Conservation (phyloP, 2,113 vertebrate species). For the Anser brachyrhynchus region DNA sequence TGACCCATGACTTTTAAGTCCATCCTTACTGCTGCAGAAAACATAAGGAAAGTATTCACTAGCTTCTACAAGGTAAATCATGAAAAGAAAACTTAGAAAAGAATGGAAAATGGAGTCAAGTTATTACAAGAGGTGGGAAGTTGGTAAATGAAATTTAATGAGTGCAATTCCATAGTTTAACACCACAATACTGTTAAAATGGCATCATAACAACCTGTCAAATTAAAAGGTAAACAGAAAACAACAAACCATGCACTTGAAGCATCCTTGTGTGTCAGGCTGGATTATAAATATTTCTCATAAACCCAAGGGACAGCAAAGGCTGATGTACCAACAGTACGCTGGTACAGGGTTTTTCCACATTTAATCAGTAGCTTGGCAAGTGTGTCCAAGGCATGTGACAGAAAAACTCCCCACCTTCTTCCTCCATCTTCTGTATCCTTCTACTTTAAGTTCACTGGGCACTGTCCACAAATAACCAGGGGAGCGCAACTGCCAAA, state of each 20-base stretch:
- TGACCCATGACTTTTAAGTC: not conserved
- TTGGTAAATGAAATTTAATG: not conserved
- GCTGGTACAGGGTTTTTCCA: not conserved
- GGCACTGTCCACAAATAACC: not conserved
- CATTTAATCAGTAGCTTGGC: not conserved
- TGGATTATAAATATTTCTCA: not conserved
- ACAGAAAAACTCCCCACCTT: not conserved
- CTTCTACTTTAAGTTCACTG: not conserved
- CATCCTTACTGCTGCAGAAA: not conserved
- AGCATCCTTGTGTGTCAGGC: not conserved
- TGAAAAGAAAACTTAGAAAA: not conserved
- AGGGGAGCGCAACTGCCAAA: not conserved
- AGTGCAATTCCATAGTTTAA: not conserved
- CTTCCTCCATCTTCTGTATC: not conserved
- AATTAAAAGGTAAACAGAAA: not conserved
- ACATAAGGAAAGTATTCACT: not conserved
- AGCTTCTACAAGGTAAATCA: not conserved
- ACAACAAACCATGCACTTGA: not conserved
- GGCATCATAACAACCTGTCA: not conserved
- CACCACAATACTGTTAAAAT: not conserved
- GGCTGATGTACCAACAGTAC: not conserved
- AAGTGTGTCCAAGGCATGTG: not conserved
- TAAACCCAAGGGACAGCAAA: not conserved
- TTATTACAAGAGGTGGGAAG: not conserved
- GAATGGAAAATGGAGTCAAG: not conserved